Percentiles rank a stretch among this genome's conserved stretches.
Conservation (phyloP, 2,113 vertebrate genomes). For the Toxotes jaculatrix region DNA sequence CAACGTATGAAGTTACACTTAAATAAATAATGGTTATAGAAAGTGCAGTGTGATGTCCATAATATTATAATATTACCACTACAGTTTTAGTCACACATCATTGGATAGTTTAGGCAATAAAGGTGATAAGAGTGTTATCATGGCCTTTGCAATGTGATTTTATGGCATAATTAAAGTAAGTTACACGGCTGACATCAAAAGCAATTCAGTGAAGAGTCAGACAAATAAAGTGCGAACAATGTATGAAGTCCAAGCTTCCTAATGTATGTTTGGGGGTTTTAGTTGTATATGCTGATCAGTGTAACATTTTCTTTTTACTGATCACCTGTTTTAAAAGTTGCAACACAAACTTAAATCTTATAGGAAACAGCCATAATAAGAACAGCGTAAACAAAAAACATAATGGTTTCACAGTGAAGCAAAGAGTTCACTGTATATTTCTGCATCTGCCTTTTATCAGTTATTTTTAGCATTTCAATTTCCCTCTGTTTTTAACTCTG, state of each 20-base stretch:
- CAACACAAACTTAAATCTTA: neutral
- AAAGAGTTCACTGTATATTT: neutral
- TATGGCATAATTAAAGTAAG: neutral
- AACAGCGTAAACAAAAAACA: neutral
- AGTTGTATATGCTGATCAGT: neutral
- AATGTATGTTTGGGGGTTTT: neutral
- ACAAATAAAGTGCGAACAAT: neutral
- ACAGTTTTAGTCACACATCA: neutral
- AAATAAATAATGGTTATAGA: neutral
- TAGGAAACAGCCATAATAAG: neutral
- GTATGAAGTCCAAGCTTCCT: neutral
- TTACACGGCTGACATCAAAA: neutral
- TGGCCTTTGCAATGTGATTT: neutral
- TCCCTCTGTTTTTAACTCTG: constrained; percentile 15
- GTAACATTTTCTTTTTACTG: no score
- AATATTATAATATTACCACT: neutral
- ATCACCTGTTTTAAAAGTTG: neutral
- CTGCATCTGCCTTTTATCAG: neutral
- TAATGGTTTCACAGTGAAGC: neutral
- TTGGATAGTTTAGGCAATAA: neutral
- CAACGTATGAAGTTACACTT: neutral
- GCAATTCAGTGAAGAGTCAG: neutral
- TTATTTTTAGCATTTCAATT: constrained; percentile 12
- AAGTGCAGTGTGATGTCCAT: neutral
- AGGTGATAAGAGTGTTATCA: neutral